Conservation (phyloP, 2,888 invertebrate genomes). For the Crossocerus cetratus region DNA sequence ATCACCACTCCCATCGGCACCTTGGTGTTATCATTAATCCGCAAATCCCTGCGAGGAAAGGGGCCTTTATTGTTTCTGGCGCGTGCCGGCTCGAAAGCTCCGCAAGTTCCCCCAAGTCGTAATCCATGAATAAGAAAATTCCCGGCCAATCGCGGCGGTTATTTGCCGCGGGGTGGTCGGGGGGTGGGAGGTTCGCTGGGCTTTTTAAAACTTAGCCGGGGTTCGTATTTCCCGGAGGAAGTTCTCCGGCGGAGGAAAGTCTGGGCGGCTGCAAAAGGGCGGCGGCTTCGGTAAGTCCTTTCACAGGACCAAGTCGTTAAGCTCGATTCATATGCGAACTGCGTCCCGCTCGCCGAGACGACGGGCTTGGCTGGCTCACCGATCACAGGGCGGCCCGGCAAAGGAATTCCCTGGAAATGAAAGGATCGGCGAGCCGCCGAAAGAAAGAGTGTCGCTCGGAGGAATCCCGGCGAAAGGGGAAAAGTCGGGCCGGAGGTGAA, state of each 20-base stretch:
- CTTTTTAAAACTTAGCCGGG: conserved; percentile 24
- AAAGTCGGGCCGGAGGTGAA: background rate
- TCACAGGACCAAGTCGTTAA: conserved; percentile 31
- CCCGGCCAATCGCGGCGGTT: conserved; percentile 7
- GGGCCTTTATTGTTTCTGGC: too few species aligned
- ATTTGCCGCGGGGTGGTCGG: conserved; percentile 7
- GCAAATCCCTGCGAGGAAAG: too few species aligned
- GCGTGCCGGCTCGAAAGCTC: too few species aligned
- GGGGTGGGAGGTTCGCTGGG: background rate
- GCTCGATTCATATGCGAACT: conserved; percentile 43
- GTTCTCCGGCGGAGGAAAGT: background rate
- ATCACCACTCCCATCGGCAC: too few species aligned
- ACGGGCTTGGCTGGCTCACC: background rate
- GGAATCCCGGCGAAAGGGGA: background rate
- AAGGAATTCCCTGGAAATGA: background rate
- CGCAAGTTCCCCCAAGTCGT: background rate
- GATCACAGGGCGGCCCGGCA: background rate
- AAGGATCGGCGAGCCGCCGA: background rate
- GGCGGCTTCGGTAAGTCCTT: conserved; percentile 9
- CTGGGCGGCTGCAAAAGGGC: background rate
- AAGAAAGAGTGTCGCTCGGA: background rate
- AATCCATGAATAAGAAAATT: conserved; percentile 30
- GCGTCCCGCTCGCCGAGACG: conserved; percentile 4
- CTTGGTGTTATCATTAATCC: too few species aligned
- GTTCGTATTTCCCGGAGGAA: conserved; percentile 18